Conservation (phyloP, 2,888 invertebrate genomes). For the Athalia circularis region DNA sequence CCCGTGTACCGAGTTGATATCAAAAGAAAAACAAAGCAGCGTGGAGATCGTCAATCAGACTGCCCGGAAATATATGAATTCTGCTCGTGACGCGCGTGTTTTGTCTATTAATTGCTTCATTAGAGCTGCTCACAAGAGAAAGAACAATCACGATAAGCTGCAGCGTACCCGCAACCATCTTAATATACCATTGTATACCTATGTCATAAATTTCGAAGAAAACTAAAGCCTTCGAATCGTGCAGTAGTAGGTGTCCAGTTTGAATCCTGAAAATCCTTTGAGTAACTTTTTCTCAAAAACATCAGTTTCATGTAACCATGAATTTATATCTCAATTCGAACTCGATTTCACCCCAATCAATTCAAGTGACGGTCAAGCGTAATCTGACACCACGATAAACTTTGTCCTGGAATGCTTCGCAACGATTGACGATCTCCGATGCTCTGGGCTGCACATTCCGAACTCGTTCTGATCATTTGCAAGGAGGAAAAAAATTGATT, state of each 20-base stretch:
- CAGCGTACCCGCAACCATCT: neutral
- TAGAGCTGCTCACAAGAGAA: constrained; percentile 46
- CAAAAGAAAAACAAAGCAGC: constrained; percentile 19
- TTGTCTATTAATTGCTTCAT: constrained; percentile 63
- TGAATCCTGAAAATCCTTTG: too few species aligned
- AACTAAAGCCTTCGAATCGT: too few species aligned
- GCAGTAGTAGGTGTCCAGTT: too few species aligned
- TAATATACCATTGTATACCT: neutral
- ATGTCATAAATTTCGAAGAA: neutral
- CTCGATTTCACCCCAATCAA: too few species aligned
- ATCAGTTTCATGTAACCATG: too few species aligned
- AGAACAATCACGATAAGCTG: constrained; percentile 8
- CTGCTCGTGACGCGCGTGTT: constrained; percentile 57
- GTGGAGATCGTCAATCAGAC: constrained; percentile 26
- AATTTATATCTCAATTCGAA: too few species aligned
- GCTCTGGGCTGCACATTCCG: neutral
- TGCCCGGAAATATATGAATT: constrained; percentile 50
- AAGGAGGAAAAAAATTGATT: too few species aligned
- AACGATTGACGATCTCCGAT: neutral
- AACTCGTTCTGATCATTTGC: too few species aligned
- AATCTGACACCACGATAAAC: constrained; percentile 14
- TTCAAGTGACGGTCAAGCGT: neutral
- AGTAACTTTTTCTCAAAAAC: too few species aligned
- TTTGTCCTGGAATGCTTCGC: constrained; percentile 18
- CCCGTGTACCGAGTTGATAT: neutral